Percentiles rank a stretch among this genome's conserved stretches.
Evolutionary conservation across 2,113 vertebrate genomes (phyloP).

Genomic region (Coregonus clupeaformis): DNA sequence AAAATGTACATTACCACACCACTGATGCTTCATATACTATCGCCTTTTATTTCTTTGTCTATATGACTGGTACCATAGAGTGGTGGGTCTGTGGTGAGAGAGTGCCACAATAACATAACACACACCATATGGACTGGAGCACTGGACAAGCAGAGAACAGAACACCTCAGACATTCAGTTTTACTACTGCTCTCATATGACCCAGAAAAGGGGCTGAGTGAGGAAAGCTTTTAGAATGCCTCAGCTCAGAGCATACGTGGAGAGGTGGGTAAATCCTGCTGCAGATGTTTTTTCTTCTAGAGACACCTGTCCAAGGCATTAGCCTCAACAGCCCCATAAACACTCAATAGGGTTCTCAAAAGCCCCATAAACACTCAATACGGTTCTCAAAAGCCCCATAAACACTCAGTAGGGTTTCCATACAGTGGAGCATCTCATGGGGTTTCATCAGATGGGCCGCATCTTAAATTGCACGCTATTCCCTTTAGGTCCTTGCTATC

Average conservation of each 20-base stretch:
- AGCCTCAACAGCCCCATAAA: too few relatives aligned
- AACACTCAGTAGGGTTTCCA: conserved; percentile 18
- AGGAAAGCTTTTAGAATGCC: conserved; percentile 58
- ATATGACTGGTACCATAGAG: not conserved
- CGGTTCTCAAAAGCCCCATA: too few relatives aligned
- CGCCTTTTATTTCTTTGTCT: conserved; percentile 18
- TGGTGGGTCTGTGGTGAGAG: not conserved
- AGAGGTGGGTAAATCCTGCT: too few relatives aligned
- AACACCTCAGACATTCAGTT: conserved; percentile 55
- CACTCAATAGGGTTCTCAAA: too few relatives aligned
- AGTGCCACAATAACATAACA: conserved; percentile 7
- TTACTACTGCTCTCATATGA: conserved; percentile 67
- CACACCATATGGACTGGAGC: conserved; percentile 64
- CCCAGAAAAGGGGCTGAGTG: conserved; percentile 56
- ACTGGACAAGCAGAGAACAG: conserved; percentile 58
- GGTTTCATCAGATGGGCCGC: too few relatives aligned
- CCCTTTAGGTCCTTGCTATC: too few relatives aligned
- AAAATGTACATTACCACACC: conserved; percentile 34
- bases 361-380: too few relatives aligned
- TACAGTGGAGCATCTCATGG: not conserved
- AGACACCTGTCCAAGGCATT: too few relatives aligned
- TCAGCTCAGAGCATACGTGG: too few relatives aligned
- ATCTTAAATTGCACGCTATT: too few relatives aligned
- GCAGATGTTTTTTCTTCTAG: too few relatives aligned
- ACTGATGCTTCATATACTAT: conserved; percentile 10